These are phyloP conservation scores for Epicauta chinensis DNA, from an alignment of 1,140 invertebrate species.

Conservation along the genomic window DNA sequence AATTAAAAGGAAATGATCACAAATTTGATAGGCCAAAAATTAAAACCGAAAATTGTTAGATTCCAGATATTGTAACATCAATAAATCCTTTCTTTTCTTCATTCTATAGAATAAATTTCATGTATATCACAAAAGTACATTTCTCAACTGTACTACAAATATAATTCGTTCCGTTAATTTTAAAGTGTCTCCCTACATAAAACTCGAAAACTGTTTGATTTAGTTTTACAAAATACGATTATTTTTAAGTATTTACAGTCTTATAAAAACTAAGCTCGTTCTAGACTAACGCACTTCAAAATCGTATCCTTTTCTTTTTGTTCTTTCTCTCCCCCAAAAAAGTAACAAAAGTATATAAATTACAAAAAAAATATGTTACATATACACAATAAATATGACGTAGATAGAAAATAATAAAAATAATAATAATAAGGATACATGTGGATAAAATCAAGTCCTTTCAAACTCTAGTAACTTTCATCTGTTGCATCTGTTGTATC, in stretches of 20 bases:
- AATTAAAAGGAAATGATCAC: conserved; percentile 5
- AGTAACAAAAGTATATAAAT: too few relatives aligned
- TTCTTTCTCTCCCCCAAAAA: too few relatives aligned
- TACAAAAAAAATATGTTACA: conserved; percentile 17
- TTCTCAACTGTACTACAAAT: conserved; percentile 32
- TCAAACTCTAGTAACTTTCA: conserved; percentile 21
- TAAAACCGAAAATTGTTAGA: not conserved
- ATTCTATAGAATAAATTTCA: conserved; percentile 18
- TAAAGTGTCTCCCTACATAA: too few relatives aligned
- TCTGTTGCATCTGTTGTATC: not conserved
- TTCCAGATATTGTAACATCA: conserved; percentile 2
- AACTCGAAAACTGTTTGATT: conserved; percentile 12
- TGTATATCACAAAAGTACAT: conserved; percentile 38
- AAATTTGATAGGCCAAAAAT: conserved; percentile 12
- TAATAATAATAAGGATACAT: not conserved
- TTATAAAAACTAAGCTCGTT: conserved; percentile 27
- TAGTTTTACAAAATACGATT: conserved; percentile 17
- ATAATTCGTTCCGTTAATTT: conserved; percentile 34
- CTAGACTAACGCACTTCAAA: conserved; percentile 17
- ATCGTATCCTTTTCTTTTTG: too few relatives aligned
- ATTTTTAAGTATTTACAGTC: conserved; percentile 20
- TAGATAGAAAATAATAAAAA: conserved; percentile 16
- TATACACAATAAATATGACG: conserved; percentile 27
- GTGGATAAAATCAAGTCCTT: not conserved
- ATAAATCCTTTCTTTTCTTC: not conserved